A percentile compares a stretch with the other conserved stretches of the same genome.
Conservation (phyloP, 2,888 invertebrate genomes). For the Gonocerus acuteangulatus region DNA sequence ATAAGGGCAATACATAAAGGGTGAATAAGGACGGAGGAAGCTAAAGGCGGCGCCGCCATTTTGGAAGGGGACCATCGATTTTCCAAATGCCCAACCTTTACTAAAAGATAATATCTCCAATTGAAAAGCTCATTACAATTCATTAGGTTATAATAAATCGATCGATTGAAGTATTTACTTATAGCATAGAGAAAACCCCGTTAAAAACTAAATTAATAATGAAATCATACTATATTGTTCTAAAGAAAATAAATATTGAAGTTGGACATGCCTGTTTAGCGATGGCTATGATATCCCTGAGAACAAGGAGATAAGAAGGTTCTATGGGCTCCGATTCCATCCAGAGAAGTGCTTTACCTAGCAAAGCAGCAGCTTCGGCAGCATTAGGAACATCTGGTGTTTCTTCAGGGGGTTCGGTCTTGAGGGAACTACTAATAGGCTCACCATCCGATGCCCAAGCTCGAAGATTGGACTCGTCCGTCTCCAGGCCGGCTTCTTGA, state of each 20-base stretch:
- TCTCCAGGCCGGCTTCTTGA: slow-evolving; percentile 41
- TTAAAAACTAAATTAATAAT: too few relatives aligned
- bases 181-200: too few relatives aligned
- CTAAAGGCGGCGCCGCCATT: slow-evolving; percentile 10
- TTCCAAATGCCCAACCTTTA: slow-evolving; percentile 10
- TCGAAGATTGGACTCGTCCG: slow-evolving; percentile 37
- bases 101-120: not conserved
- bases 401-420: slow-evolving; percentile 35
- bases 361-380: slow-evolving; percentile 44
- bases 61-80: slow-evolving; percentile 19
- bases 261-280: slow-evolving; percentile 42
- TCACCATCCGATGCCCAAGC: slow-evolving; percentile 30
- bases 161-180: too few relatives aligned
- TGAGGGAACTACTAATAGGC: slow-evolving; percentile 28
- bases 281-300: slow-evolving; percentile 40
- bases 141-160: too few relatives aligned
- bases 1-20: too few relatives aligned
- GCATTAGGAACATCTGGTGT: slow-evolving; percentile 41
- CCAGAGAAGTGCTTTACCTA: slow-evolving; percentile 46
- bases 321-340: slow-evolving; percentile 48
- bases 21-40: slow-evolving; percentile 9
- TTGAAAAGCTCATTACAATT: too few relatives aligned
- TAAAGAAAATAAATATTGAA: too few relatives aligned
- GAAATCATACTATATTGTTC: too few relatives aligned
- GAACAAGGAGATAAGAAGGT: slow-evolving; percentile 41